phyloP scores from a whole-genome alignment of 2,888 invertebrate genomes.

The Caenorhabditis becei region DNA sequence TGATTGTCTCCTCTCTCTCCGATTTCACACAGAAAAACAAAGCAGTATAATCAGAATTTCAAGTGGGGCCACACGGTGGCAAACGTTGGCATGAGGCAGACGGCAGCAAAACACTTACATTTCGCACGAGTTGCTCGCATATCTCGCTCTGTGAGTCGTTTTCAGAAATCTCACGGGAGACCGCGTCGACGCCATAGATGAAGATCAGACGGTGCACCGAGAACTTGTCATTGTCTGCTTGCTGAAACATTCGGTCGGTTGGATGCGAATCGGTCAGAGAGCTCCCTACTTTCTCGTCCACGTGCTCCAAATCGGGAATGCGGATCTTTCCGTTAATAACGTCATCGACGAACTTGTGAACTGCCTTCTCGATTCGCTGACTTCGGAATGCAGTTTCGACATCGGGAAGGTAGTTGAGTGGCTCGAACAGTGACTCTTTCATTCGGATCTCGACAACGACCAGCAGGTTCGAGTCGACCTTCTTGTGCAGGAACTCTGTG shows the following conservation, averaged over 20 bases:
- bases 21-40: slow-evolving; percentile 34
- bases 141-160: slow-evolving; percentile 55
- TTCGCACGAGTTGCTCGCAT: slow-evolving; percentile 65
- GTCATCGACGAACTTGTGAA: slow-evolving; percentile 70
- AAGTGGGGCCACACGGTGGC: slow-evolving; percentile 1
- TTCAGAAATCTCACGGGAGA: slow-evolving; percentile 54
- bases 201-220: slow-evolving; percentile 76
- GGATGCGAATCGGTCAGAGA: background rate
- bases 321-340: slow-evolving; percentile 60
- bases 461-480: slow-evolving; percentile 72
- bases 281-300: slow-evolving; percentile 36
- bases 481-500: slow-evolving; percentile 74
- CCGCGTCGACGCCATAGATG: slow-evolving; percentile 71
- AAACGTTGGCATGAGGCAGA: background rate
- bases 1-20: slow-evolving; percentile 32
- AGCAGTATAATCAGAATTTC: slow-evolving; percentile 52
- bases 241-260: slow-evolving; percentile 14
- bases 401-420: slow-evolving; percentile 76
- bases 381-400: slow-evolving; percentile 72
- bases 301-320: slow-evolving; percentile 67
- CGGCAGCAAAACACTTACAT: slow-evolving; percentile 55
- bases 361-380: slow-evolving; percentile 71
- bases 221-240: slow-evolving; percentile 64
- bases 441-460: slow-evolving; percentile 74
- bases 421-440: slow-evolving; percentile 74